Conservation (phyloP, 92 coral and sea anemone genomes). For the Epizoanthus ramosus region DNA sequence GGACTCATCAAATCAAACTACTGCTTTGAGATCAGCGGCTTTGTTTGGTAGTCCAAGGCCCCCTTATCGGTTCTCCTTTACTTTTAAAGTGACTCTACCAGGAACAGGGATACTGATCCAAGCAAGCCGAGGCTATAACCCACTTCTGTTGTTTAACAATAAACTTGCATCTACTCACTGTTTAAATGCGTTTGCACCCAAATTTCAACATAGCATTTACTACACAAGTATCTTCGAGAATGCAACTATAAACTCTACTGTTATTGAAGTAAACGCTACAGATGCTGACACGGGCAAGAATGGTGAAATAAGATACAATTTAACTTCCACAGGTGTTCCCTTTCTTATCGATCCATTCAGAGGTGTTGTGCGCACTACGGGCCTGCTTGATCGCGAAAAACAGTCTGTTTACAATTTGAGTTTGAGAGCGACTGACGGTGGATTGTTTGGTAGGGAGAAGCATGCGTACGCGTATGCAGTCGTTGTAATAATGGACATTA, state of each 20-base stretch:
- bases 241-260: slow-evolving; percentile 45
- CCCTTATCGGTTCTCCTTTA: slow-evolving; percentile 42
- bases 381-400: slow-evolving; percentile 50
- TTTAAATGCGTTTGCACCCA: slow-evolving; percentile 50
- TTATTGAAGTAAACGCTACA: slow-evolving; percentile 59
- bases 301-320: slow-evolving; percentile 50
- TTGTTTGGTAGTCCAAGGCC: slow-evolving; percentile 57
- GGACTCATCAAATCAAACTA: slow-evolving; percentile 51
- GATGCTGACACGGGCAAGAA: slow-evolving; percentile 55
- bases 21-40: slow-evolving; percentile 38
- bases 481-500: slow-evolving; percentile 38
- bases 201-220: slow-evolving; percentile 41
- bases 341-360: slow-evolving; percentile 46
- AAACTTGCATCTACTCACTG: slow-evolving; percentile 53
- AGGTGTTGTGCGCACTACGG: slow-evolving; percentile 38
- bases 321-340: slow-evolving; percentile 38
- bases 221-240: slow-evolving; percentile 46
- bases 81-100: slow-evolving; percentile 31
- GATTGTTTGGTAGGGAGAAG: slow-evolving; percentile 54
- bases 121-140: slow-evolving; percentile 43
- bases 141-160: slow-evolving; percentile 49
- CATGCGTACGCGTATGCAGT: slow-evolving; percentile 35
- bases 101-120: slow-evolving; percentile 25
- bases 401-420: slow-evolving; percentile 51
- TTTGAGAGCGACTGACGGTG: slow-evolving; percentile 58